Base-by-base conservation (phyloP, 2,888 invertebrate genomes). In the Trachelus troglodyta region DNA sequence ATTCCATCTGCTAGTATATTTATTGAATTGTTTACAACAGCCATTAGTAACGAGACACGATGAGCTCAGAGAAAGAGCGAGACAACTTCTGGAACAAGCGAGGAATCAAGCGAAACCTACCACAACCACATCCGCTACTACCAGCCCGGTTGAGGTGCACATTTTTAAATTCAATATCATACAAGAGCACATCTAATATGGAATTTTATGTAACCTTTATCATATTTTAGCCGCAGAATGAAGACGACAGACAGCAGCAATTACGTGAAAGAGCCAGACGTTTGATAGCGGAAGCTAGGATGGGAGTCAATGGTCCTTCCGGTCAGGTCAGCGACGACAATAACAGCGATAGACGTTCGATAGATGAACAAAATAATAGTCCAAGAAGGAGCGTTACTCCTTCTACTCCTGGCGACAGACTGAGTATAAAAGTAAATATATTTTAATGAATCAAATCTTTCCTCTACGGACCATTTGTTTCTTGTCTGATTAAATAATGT, bases 201-300 rank as follows among this genome's bases (percentile, higher is more conserved):
- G 9, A 9, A 9, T 56, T 1, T 56, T 9, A 56, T 23, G 1
- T 15, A 23, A 56, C 15, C 71, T 15, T 23, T 15, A 12, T 71
- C 1, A 31, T 71, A 31, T 23, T 34, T 77, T 77, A 84, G 93
- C 90, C 92, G 40, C 92, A 94, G 93, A 94, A 94, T 78, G 96
- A 98, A 91, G 97, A 97, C 88, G 98, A 98, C 89, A 94, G 98
- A 85, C 97, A 98, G 89, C 95, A 95, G 79, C 95, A 96, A 89
- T 92, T 98, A 83, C 93, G 97, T 11, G 98, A 98, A 91, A 93
- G 98, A 90, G 98, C 98, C 79, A 94, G 98, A 85, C 95, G 96
- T 87, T 93, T 98, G 77, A 98, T 98, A 80, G 97, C 97, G 0
- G 97, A 98, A 89, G 97, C 97, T 1, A 93, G 96, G 85, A 93